A percentile compares a stretch with the other conserved stretches of the same genome.
These are phyloP conservation scores for Lamproptera curius DNA, from an alignment of 2,888 invertebrate species.

Conservation along the genomic window DNA sequence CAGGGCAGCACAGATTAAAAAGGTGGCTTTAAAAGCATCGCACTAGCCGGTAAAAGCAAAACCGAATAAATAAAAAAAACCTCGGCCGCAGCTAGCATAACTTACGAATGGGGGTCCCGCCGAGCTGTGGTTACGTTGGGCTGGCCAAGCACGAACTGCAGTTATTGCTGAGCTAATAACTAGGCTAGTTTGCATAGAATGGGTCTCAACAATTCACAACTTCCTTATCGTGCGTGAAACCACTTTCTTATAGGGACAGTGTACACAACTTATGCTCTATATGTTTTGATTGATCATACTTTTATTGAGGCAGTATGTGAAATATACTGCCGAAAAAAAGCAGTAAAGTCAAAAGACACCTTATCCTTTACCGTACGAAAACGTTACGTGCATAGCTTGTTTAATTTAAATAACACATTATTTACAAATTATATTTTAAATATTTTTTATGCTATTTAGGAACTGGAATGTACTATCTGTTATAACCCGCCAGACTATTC, in stretches of 20 bases:
- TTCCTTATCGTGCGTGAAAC: conserved; percentile 42
- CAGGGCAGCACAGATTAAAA: conserved; percentile 13
- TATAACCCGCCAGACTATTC: too few relatives aligned
- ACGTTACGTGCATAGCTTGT: too few relatives aligned
- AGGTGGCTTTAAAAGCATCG: not conserved
- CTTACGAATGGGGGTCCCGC: conserved; percentile 33
- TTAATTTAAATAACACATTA: too few relatives aligned
- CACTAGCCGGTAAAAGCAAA: not conserved
- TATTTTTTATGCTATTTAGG: too few relatives aligned
- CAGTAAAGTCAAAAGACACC: too few relatives aligned
- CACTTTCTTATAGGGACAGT: conserved; percentile 2
- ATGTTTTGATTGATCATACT: too few relatives aligned
- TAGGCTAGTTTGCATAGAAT: conserved; percentile 45
- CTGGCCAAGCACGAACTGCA: conserved; percentile 40
- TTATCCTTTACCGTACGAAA: too few relatives aligned
- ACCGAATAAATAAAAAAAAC: conserved; percentile 7
- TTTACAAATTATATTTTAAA: too few relatives aligned
- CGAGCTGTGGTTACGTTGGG: conserved; percentile 37
- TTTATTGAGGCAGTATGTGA: too few relatives aligned
- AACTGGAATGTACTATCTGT: too few relatives aligned
- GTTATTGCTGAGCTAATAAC: conserved; percentile 60
- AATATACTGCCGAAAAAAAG: too few relatives aligned
- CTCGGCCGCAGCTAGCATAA: conserved; percentile 27
- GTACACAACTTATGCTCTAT: too few relatives aligned
- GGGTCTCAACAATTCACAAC: conserved; percentile 35